Evolutionary conservation across 2,113 vertebrate species (phyloP).

Genomic region (Chaetura pelagica): DNA sequence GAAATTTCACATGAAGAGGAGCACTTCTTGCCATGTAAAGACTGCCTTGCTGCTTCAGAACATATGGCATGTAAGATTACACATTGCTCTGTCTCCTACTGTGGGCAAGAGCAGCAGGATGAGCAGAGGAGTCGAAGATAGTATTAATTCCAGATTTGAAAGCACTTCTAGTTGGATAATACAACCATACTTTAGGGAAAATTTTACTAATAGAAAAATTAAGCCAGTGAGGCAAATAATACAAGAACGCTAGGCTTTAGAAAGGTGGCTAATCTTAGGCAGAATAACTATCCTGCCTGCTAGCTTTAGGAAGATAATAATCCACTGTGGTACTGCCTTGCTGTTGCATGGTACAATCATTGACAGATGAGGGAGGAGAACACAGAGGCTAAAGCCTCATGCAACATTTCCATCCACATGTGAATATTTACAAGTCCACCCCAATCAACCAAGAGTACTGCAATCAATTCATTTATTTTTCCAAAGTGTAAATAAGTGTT

Average conservation of each 20-base stretch:
- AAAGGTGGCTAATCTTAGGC: not conserved
- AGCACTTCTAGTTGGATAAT: not conserved
- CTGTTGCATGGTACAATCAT: not conserved
- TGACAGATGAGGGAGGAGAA: not conserved
- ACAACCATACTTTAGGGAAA: not conserved
- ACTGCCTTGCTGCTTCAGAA: not conserved
- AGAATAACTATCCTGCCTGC: not conserved
- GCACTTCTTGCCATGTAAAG: not conserved
- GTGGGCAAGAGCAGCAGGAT: not conserved
- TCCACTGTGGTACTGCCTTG: accelerated
- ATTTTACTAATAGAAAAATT: not conserved
- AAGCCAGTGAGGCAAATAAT: not conserved
- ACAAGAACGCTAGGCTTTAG: not conserved
- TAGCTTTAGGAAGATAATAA: not conserved
- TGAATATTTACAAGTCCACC: not conserved
- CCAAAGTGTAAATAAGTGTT: not conserved
- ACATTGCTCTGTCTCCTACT: not conserved
- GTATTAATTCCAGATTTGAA: not conserved
- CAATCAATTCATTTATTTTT: not conserved
- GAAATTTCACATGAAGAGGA: not conserved
- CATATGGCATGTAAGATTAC: constrained; percentile 4
- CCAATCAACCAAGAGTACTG: not conserved
- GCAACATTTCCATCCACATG: not conserved
- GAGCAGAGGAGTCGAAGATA: not conserved
- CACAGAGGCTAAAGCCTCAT: not conserved